Percentiles rank a stretch among this genome's conserved stretches.
These are phyloP conservation scores for Hydrozoanthus gracilis DNA, from an alignment of 92 coral and sea anemone species.

Conservation along the genomic window DNA sequence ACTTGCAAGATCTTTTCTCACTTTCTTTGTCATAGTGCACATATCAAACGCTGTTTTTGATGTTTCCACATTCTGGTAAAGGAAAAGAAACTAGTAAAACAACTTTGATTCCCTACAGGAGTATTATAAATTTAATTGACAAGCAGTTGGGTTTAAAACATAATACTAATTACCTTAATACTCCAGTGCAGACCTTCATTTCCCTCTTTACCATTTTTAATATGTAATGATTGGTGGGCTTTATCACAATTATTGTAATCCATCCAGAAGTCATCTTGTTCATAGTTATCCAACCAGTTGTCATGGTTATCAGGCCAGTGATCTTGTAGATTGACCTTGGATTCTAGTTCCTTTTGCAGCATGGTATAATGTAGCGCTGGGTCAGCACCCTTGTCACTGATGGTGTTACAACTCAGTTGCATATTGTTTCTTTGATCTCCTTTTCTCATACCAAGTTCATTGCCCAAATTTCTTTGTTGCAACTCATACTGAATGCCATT, in stretches of 20 bases:
- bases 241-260: slow-evolving; percentile 9
- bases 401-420: background rate
- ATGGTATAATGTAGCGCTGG: background rate
- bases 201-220: background rate
- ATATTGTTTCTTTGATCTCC: background rate
- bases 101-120: background rate
- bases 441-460: background rate
- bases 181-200: background rate
- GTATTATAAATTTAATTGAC: background rate
- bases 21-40: background rate
- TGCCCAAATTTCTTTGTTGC: background rate
- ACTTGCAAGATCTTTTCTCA: background rate
- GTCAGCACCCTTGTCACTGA: background rate
- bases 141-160: background rate
- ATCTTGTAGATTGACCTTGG: background rate
- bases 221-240: background rate
- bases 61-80: background rate
- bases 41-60: background rate
- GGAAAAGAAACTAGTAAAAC: background rate
- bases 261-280: slow-evolving; percentile 41
- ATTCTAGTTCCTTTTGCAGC: background rate
- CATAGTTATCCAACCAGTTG: slow-evolving; percentile 26
- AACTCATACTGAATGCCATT: background rate
- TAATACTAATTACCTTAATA: background rate
- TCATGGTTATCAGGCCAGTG: background rate